Percentiles rank a stretch among this genome's conserved stretches.
Conservation (phyloP, 2,797 vertebrate genomes). For the Pygocentrus nattereri region DNA sequence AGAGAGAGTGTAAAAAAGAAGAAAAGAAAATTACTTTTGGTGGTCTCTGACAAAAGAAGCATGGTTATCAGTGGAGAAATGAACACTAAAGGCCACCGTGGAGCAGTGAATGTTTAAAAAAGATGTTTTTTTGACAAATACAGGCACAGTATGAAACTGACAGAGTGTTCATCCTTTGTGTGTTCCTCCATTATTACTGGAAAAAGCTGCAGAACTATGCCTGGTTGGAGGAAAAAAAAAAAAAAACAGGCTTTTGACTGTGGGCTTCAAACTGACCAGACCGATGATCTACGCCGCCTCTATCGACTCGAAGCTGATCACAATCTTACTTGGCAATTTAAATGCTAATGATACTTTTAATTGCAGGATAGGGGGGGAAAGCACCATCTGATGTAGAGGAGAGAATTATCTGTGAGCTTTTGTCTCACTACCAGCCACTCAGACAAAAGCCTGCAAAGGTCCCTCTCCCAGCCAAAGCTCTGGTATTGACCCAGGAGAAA, state of each 20-base stretch:
- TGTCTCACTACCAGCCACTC: constrained; percentile 70
- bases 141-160: background rate
- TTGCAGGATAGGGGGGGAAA: constrained; percentile 74
- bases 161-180: constrained; percentile 6
- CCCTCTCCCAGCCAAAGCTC: constrained; percentile 14
- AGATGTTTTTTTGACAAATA: constrained; percentile 40
- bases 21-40: constrained; percentile 68
- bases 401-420: constrained; percentile 76
- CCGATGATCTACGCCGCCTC: constrained; percentile 63
- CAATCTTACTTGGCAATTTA: constrained; percentile 84
- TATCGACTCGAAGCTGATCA: constrained; percentile 81
- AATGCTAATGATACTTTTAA: constrained; percentile 86
- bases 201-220: background rate
- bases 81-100: constrained; percentile 29
- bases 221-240: background rate
- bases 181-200: background rate
- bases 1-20: constrained; percentile 32
- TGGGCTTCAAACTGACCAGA: background rate
- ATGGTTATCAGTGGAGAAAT: constrained; percentile 52
- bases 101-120: constrained; percentile 59
- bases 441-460: constrained; percentile 68
- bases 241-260: no score
- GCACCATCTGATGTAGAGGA: constrained; percentile 77
- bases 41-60: constrained; percentile 61
- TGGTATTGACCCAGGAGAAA: constrained; percentile 7